Conservation (phyloP, 2,888 invertebrate genomes). For the Escarpia spicata region DNA sequence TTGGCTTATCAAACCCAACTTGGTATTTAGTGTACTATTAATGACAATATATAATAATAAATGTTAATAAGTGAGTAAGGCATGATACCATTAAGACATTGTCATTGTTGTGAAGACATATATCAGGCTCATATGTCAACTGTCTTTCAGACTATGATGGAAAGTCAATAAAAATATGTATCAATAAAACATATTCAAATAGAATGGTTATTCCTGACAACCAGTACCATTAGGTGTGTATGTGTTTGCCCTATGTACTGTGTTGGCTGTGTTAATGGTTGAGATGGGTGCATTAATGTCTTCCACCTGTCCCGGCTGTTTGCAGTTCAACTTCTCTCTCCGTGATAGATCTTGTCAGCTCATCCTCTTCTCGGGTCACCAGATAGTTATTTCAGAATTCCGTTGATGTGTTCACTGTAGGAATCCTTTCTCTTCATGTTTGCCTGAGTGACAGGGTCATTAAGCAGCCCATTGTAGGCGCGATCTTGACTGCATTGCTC, state of each 20-base stretch:
- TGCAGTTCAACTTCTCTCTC: background rate
- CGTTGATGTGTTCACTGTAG: background rate
- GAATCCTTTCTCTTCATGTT: constrained; percentile 5
- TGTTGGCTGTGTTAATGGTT: background rate
- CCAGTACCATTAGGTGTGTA: background rate
- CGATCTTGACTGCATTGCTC: background rate
- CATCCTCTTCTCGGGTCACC: background rate
- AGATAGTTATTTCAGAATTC: background rate
- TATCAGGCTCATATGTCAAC: too few relatives aligned
- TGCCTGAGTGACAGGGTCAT: background rate
- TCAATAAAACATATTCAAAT: too few relatives aligned
- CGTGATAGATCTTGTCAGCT: background rate
- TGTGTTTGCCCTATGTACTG: background rate
- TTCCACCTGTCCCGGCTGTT: background rate
- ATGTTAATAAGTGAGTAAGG: too few relatives aligned
- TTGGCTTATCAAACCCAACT: too few relatives aligned
- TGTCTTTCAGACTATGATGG: too few relatives aligned
- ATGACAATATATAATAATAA: too few relatives aligned
- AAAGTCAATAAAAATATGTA: too few relatives aligned
- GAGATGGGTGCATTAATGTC: background rate
- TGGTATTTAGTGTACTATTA: too few relatives aligned
- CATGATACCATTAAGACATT: too few relatives aligned
- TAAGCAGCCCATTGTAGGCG: background rate
- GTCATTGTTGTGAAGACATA: too few relatives aligned
- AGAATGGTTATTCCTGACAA: background rate